phyloP scores from a whole-genome alignment of 2,113 vertebrate species.

The Emberiza fucata region DNA sequence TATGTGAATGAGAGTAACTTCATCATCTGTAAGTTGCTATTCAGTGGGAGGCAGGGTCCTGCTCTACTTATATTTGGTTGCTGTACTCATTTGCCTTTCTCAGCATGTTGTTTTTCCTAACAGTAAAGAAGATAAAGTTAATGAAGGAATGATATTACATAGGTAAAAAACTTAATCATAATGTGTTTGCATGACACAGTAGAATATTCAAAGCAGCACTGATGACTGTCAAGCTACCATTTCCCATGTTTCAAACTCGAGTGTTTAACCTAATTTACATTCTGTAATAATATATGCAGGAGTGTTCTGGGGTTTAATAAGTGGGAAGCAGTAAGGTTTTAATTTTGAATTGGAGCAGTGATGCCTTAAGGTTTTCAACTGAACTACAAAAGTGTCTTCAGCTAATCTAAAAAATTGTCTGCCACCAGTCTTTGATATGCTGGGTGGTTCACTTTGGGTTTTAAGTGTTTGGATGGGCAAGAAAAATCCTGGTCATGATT shows the following conservation, averaged over 20 bases:
- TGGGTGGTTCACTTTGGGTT: neutral
- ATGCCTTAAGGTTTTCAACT: neutral
- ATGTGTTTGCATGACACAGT: neutral
- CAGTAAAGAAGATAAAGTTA: neutral
- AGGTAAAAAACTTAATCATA: neutral
- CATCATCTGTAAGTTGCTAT: neutral
- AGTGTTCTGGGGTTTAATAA: neutral
- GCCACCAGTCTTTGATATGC: neutral
- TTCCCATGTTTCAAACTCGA: neutral
- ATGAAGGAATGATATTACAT: neutral
- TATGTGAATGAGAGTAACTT: neutral
- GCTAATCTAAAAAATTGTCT: neutral
- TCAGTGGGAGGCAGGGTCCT: neutral
- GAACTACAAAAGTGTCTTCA: neutral
- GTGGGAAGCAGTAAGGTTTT: neutral
- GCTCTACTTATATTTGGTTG: neutral
- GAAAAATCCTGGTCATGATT: neutral
- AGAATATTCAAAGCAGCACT: constrained; percentile 9
- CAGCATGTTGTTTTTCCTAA: neutral
- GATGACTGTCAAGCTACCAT: neutral
- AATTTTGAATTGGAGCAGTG: neutral
- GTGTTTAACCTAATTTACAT: neutral
- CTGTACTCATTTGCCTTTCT: neutral
- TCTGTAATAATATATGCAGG: neutral
- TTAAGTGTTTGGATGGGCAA: neutral